These are phyloP conservation scores for Lithosia quadra DNA, from an alignment of 2,888 invertebrate species.

Conservation along the genomic window DNA sequence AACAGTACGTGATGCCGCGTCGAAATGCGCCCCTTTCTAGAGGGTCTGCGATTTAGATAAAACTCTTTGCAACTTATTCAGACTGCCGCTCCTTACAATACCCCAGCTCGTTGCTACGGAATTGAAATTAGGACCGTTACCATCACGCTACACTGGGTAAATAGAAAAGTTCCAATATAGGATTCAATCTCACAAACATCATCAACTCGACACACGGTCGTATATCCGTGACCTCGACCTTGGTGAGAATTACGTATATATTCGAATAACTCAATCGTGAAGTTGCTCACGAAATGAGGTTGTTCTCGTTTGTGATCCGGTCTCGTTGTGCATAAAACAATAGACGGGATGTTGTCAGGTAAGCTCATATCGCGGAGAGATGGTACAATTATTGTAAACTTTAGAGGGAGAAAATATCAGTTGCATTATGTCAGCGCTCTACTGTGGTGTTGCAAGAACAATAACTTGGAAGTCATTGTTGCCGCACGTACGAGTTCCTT, in stretches of 20 bases:
- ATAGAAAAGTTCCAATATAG: conserved; percentile 70
- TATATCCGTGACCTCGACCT: conserved; percentile 55
- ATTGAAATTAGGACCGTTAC: conserved; percentile 78
- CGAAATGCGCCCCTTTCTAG: conserved; percentile 74
- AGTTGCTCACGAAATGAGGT: conserved; percentile 49
- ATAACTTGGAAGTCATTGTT: conserved; percentile 70
- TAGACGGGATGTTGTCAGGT: conserved; percentile 55
- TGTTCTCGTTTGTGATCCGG: conserved; percentile 61
- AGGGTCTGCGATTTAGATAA: conserved; percentile 69
- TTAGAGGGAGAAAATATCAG: conserved; percentile 63
- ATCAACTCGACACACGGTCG: conserved; percentile 43
- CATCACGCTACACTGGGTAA: conserved; percentile 65
- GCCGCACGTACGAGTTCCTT: conserved; percentile 60
- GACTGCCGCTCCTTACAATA: conserved; percentile 68
- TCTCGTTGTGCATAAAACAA: conserved; percentile 66
- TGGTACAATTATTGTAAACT: conserved; percentile 62
- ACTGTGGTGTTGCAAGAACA: conserved; percentile 64
- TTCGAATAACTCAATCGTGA: conserved; percentile 52
- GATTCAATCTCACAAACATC: conserved; percentile 68
- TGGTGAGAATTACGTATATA: conserved; percentile 58
- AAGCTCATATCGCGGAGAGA: conserved; percentile 53
- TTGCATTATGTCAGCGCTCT: conserved; percentile 60
- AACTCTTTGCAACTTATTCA: conserved; percentile 74
- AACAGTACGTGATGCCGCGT: conserved; percentile 77
- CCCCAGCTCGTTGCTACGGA: conserved; percentile 70